Evolutionary conservation across 2,113 vertebrate species (phyloP).

Genomic region (Oncorhynchus masou): DNA sequence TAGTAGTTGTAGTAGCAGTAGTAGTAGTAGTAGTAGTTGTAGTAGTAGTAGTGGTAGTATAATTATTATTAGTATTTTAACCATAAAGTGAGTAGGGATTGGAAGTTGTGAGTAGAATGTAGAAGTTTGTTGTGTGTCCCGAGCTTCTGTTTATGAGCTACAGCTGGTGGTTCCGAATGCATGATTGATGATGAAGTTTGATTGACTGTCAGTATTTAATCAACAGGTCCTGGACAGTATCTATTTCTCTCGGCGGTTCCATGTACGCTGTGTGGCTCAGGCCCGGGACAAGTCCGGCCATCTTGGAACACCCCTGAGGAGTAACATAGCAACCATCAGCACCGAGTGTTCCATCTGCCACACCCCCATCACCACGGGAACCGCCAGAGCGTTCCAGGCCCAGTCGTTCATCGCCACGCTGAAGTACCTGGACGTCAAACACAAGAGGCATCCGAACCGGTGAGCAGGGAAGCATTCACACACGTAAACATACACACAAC

Average conservation of each 20-base stretch:
- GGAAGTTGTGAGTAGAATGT: too few relatives aligned
- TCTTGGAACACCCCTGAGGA: conserved; percentile 88
- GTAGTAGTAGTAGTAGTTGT: conserved; percentile 43
- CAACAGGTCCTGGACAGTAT: conserved; percentile 94
- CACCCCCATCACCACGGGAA: conserved; percentile 91
- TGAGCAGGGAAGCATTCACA: conserved; percentile 38
- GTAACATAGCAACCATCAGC: conserved; percentile 87
- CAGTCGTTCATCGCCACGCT: conserved; percentile 95
- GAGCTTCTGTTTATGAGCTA: too few relatives aligned
- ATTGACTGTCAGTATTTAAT: not conserved
- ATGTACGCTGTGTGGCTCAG: conserved; percentile 92
- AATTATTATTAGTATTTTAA: too few relatives aligned
- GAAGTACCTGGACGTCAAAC: conserved; percentile 95
- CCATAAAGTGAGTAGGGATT: too few relatives aligned
- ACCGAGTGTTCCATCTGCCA: conserved; percentile 95
- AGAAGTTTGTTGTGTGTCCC: too few relatives aligned
- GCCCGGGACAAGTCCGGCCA: conserved; percentile 90
- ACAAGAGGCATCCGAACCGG: conserved; percentile 98
- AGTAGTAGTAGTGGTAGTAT: too few relatives aligned
- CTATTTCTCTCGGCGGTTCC: conserved; percentile 96
- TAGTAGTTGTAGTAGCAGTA: too few relatives aligned
- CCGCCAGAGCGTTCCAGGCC: conserved; percentile 92
- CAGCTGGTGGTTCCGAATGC: conserved; percentile 51
- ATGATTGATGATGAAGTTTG: not conserved
- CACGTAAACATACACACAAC: not conserved